A percentile compares a stretch with the other conserved stretches of the same genome.
Conservation (phyloP, 1,140 invertebrate species). For the Mamestra configurata region DNA sequence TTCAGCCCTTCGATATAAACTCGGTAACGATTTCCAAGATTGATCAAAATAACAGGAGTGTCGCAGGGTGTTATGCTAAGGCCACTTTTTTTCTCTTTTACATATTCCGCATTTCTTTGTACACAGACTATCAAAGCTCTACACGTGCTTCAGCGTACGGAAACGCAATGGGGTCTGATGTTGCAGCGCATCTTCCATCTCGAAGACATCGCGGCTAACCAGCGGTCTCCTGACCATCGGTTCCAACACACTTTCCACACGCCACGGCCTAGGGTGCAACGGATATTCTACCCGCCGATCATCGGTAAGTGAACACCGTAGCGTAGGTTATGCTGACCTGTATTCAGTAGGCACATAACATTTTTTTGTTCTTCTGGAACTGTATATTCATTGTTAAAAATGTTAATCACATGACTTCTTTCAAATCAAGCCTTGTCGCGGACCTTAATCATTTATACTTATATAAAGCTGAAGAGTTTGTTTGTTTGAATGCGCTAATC, state of each 20-base stretch:
- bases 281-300: conserved; percentile 90
- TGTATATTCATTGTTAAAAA: too few species aligned
- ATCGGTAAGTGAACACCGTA: conserved; percentile 88
- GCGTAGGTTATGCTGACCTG: background rate
- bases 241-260: conserved; percentile 94
- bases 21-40: background rate
- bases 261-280: conserved; percentile 87
- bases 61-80: background rate
- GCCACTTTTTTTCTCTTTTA: background rate
- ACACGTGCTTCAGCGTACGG: conserved; percentile 95
- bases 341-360: too few species aligned
- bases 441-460: too few species aligned
- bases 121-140: conserved; percentile 94
- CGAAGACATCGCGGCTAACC: conserved; percentile 96
- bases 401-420: too few species aligned
- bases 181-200: conserved; percentile 94
- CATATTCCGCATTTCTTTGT: background rate
- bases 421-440: too few species aligned
- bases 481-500: too few species aligned
- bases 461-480: too few species aligned
- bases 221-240: conserved; percentile 91
- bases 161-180: conserved; percentile 97
- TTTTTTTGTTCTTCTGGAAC: too few species aligned
- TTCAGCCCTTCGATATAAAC: too few species aligned
- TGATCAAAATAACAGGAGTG: background rate